Percentiles rank a stretch among this genome's conserved stretches.
phyloP scores from a whole-genome alignment of 2,113 vertebrate genomes.

The Planiliza haematocheilus region DNA sequence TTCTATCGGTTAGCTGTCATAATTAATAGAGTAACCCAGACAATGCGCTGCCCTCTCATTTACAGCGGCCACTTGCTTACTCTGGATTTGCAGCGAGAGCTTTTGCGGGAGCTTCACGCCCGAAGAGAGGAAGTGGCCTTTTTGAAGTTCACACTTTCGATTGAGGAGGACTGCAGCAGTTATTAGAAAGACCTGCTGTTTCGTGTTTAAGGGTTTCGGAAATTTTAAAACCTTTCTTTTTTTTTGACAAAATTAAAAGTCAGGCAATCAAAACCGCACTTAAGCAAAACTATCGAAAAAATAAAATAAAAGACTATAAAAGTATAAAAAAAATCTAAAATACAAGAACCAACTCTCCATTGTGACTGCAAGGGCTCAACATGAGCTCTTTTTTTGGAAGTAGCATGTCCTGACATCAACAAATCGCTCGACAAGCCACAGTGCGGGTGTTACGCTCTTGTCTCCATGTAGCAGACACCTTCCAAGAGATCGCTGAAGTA shows the following conservation, averaged over 20 bases:
- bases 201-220: slow-evolving; percentile 12
- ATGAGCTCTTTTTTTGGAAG: background rate
- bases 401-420: slow-evolving; percentile 19
- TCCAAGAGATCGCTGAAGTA: slow-evolving; percentile 38
- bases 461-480: slow-evolving; percentile 30
- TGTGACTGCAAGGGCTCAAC: background rate
- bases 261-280: background rate
- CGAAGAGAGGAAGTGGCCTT: slow-evolving; percentile 14
- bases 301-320: background rate
- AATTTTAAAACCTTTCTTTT: background rate
- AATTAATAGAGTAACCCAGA: slow-evolving; percentile 57
- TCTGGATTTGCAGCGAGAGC: slow-evolving; percentile 22
- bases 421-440: slow-evolving; percentile 7
- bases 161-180: slow-evolving; percentile 14
- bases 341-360: background rate
- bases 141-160: slow-evolving; percentile 28
- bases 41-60: slow-evolving; percentile 44
- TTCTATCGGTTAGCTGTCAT: slow-evolving; percentile 45
- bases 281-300: background rate
- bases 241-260: background rate
- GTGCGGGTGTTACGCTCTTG: slow-evolving; percentile 21
- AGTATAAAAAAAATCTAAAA: background rate
- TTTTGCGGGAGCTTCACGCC: slow-evolving; percentile 22
- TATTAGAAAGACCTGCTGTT: background rate
- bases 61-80: slow-evolving; percentile 37